These are phyloP conservation scores for Eonycteris spelaea DNA, from an alignment of 2,113 vertebrate genomes.

Conservation along the genomic window DNA sequence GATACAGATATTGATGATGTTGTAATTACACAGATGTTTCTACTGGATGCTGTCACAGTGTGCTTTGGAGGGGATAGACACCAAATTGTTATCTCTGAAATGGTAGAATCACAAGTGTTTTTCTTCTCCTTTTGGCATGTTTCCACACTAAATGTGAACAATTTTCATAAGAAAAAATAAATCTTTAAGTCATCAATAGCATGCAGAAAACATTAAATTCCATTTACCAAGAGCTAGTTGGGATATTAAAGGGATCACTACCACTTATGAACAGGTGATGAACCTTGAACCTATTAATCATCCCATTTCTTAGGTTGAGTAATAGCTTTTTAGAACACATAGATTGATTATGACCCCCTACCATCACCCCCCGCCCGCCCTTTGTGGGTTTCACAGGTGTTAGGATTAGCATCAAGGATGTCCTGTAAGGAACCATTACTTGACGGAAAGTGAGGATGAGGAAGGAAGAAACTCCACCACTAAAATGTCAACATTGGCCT, in stretches of 20 bases:
- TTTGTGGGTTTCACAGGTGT: not conserved
- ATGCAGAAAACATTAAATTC: not conserved
- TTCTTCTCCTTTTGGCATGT: not conserved
- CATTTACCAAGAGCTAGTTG: not conserved
- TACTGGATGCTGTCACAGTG: not conserved
- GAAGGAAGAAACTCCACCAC: not conserved
- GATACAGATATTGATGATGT: not conserved
- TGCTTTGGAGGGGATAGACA: not conserved
- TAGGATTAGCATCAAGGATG: not conserved
- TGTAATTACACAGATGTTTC: not conserved
- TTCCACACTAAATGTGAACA: not conserved
- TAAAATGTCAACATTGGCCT: not conserved
- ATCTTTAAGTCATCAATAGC: not conserved
- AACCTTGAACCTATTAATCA: not conserved
- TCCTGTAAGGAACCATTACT: not conserved
- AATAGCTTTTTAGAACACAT: not conserved
- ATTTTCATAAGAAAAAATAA: slow-evolving; percentile 11
- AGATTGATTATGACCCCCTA: not conserved
- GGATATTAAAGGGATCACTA: not conserved
- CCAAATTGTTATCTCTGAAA: not conserved
- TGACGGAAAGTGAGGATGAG: not conserved
- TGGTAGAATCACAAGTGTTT: not conserved
- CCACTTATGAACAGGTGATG: not conserved
- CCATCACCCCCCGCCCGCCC: too few species aligned
- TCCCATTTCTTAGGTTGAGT: not conserved